phyloP scores from a whole-genome alignment of 2,888 invertebrate genomes.

The Altica lythri region DNA sequence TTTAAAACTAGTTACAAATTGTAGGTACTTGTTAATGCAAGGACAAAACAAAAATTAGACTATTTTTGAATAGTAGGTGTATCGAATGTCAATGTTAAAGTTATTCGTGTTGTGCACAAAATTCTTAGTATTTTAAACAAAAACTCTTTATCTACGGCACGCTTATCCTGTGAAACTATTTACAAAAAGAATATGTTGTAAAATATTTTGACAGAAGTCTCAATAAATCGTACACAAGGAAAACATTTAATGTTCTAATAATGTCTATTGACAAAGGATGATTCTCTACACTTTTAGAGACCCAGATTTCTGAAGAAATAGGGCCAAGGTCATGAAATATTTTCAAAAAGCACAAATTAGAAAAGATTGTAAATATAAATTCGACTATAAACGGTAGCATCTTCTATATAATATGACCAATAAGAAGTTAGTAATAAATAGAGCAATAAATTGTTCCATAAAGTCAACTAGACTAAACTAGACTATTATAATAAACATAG shows the following conservation, averaged over 20 bases:
- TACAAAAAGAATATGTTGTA: conserved; percentile 24
- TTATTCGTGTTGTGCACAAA: background rate
- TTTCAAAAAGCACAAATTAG: background rate
- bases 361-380: background rate
- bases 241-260: conserved; percentile 25
- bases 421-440: too few species aligned
- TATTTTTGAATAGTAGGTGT: background rate
- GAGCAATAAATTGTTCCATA: too few species aligned
- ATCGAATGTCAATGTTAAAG: conserved; percentile 7
- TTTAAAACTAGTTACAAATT: background rate
- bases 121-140: conserved; percentile 11
- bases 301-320: background rate
- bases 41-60: conserved; percentile 1
- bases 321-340: background rate
- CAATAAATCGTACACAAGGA: conserved; percentile 25
- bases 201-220: conserved; percentile 29
- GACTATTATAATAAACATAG: too few species aligned
- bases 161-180: conserved; percentile 11
- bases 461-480: too few species aligned
- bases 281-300: conserved; percentile 23
- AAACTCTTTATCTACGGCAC: conserved; percentile 15
- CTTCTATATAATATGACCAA: too few species aligned
- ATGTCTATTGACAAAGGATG: conserved; percentile 19
- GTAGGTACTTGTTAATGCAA: background rate
- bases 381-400: conserved; percentile 1